Base-by-base conservation (phyloP, 2,113 vertebrate genomes). In the Lutjanus erythropterus region DNA sequence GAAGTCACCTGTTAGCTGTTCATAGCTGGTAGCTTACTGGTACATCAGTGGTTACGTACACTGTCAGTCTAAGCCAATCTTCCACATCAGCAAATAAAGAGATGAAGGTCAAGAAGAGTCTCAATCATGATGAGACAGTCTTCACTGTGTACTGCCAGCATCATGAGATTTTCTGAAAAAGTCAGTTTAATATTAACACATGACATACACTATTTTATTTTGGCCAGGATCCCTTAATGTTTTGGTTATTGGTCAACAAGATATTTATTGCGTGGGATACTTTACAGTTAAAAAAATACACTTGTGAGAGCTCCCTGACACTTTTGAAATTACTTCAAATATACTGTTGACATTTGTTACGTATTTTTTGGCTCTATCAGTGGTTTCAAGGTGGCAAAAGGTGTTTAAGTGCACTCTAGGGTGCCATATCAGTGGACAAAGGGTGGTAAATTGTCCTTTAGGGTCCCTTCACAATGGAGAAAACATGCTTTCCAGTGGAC, bases 1-100 rank as follows among this genome's bases (percentile, higher is more conserved):
- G 47, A 2, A 29, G 61, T 44, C 35, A 23, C n/a, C n/a, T n/a
- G 25, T 7, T 2, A 33, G 41, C 23, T 14, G 12, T 12, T 53
- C 1, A 9, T 16, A 59, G 62, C 55, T 9, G 3, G 5, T 33
- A 39, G 37, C 31, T 42, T 29, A 25, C n/a, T 52, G 42, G 23
- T 46, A 44, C 31, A 18, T 27, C n/a, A 6, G 29, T 23, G 16
- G 7, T 25, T 44, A 9, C 1, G 21, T n/a, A 35, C n/a, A 37
- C 18, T 25, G 33, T 53, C 27, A 21, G 35, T 3, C 35, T 15
- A n/a, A 68, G 18, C 16, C 5, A 61, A 29, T 55, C 23, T 46
- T 75, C 9, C 29, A 75, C 9, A 37, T 56, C 46, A 55, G 58
- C 66, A 81, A 66, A 74, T 65, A 39, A 75, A 60, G 23, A 44